Conservation (phyloP, 2,888 invertebrate genomes). For the Formica aserva region DNA sequence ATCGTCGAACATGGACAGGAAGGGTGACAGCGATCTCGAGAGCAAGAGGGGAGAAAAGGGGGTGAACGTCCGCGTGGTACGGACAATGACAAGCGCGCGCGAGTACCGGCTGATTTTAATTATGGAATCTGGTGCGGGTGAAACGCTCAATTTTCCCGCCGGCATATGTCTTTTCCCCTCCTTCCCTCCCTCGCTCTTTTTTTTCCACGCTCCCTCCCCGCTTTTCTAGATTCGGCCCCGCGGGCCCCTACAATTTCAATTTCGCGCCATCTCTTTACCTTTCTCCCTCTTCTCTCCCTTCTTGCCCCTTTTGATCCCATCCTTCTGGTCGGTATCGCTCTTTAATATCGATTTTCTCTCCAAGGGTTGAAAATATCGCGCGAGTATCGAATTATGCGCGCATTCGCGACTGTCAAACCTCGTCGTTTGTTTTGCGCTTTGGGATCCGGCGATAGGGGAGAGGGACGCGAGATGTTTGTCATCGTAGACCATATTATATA, state of each 20-base stretch:
- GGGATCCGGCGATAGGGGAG: neutral
- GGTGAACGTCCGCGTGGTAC: constrained; percentile 51
- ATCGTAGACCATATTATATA: constrained; percentile 15
- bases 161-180: constrained; percentile 37
- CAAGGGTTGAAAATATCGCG: constrained; percentile 44
- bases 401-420: constrained; percentile 44
- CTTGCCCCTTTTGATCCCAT: neutral
- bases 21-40: constrained; percentile 53
- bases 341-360: constrained; percentile 52
- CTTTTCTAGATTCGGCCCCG: neutral
- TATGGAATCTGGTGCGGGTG: constrained; percentile 78
- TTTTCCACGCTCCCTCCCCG: neutral
- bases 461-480: neutral
- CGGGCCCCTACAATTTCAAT: constrained; percentile 45
- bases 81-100: constrained; percentile 65
- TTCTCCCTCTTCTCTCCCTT: neutral
- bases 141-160: constrained; percentile 73
- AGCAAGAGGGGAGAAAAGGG: constrained; percentile 30
- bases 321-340: constrained; percentile 17
- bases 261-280: constrained; percentile 46
- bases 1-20: constrained; percentile 64
- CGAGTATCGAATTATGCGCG: constrained; percentile 46
- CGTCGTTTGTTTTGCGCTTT: constrained; percentile 44
- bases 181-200: neutral
- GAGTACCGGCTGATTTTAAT: constrained; percentile 77